Conservation (phyloP, 2,888 invertebrate genomes). For the Eutolmus rufibarbis region DNA sequence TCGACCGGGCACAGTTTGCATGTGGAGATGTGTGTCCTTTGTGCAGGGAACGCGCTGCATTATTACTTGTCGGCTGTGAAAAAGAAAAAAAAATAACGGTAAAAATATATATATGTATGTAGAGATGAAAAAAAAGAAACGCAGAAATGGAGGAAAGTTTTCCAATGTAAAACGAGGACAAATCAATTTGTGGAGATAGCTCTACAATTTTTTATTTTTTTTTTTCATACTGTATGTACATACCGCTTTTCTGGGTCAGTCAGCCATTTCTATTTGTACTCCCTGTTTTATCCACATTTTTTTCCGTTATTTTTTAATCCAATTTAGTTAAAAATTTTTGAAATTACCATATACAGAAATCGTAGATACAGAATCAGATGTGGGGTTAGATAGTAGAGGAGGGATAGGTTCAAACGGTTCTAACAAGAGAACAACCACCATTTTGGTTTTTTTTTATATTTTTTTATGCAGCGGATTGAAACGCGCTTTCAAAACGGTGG, state of each 20-base stretch:
- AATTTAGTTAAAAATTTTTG: background rate
- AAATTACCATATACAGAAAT: background rate
- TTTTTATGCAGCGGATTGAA: background rate
- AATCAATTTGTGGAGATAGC: conserved; percentile 21
- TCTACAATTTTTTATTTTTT: background rate
- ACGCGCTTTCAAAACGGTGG: background rate
- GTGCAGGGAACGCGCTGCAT: background rate
- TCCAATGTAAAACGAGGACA: background rate
- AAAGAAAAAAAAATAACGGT: background rate
- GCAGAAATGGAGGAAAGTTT: background rate
- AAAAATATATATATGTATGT: background rate
- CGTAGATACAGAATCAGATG: background rate
- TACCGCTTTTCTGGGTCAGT: background rate
- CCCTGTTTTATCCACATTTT: background rate
- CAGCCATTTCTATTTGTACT: background rate
- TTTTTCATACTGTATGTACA: background rate
- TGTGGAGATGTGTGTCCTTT: background rate
- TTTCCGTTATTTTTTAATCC: background rate
- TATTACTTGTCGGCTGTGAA: background rate
- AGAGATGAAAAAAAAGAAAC: background rate
- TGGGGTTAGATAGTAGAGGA: background rate
- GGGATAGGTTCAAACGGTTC: background rate
- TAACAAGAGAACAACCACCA: background rate
- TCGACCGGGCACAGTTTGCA: background rate
- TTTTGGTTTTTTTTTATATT: background rate